phyloP scores from a whole-genome alignment of 1,140 invertebrate species.

The Sweltsa coloradensis region DNA sequence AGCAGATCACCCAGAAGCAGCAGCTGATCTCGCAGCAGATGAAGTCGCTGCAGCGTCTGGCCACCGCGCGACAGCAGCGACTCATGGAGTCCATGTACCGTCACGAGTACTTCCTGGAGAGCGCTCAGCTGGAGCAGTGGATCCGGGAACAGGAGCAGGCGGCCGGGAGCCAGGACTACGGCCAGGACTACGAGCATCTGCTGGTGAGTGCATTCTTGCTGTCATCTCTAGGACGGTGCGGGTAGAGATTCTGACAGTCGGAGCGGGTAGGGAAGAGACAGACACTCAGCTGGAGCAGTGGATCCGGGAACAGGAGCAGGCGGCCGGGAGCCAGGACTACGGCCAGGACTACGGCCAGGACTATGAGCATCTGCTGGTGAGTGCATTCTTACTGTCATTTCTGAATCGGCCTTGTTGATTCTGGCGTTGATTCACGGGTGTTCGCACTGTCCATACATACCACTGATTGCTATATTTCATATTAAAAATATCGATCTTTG shows the following conservation, averaged over 20 bases:
- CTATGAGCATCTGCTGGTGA: constrained; percentile 81
- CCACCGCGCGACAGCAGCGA: constrained; percentile 64
- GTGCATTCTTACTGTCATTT: constrained; percentile 14
- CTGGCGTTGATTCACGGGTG: too few species aligned
- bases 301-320: constrained; percentile 87
- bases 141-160: constrained; percentile 85
- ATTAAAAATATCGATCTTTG: too few species aligned
- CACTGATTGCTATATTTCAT: too few species aligned
- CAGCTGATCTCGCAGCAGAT: constrained; percentile 64
- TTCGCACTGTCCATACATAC: too few species aligned
- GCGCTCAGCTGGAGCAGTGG: constrained; percentile 84
- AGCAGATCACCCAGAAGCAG: constrained; percentile 66
- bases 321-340: constrained; percentile 88
- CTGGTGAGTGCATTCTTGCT: constrained; percentile 39
- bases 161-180: constrained; percentile 89
- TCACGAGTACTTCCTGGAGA: constrained; percentile 88
- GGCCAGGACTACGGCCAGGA: constrained; percentile 96
- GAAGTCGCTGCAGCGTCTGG: constrained; percentile 65
- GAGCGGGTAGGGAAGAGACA: too few species aligned
- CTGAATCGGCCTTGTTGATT: too few species aligned
- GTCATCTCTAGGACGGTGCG: too few species aligned
- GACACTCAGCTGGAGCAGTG: constrained; percentile 84
- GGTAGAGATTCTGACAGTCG: too few species aligned
- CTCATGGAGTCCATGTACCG: constrained; percentile 83
- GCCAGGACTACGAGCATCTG: constrained; percentile 93